Conservation (phyloP, 2,113 vertebrate genomes). For the Pampusana beccarii region DNA sequence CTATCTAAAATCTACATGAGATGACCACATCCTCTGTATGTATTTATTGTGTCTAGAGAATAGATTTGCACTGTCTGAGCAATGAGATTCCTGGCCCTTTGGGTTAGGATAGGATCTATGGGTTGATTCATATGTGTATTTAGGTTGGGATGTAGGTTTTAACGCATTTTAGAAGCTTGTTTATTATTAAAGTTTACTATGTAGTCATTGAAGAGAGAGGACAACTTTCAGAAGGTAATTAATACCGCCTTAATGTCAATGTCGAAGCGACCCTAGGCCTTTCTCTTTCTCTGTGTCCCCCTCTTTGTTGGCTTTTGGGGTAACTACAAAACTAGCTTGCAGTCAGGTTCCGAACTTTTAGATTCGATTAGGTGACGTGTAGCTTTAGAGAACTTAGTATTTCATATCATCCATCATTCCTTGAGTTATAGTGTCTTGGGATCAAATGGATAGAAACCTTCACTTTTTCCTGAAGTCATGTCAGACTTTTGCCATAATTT, state of each 20-base stretch:
- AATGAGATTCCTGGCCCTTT: not conserved
- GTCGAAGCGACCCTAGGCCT: not conserved
- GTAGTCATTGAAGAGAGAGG: not conserved
- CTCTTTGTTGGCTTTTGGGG: not conserved
- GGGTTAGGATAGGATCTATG: not conserved
- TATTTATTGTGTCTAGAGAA: not conserved
- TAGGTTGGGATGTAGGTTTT: not conserved
- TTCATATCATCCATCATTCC: not conserved
- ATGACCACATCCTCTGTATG: not conserved
- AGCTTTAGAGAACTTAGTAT: not conserved
- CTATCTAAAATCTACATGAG: not conserved
- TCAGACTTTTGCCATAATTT: not conserved
- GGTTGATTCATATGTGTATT: not conserved
- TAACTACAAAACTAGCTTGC: not conserved
- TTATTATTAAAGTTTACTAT: not conserved
- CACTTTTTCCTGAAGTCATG: not conserved
- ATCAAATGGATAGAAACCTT: not conserved
- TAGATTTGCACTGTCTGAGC: not conserved
- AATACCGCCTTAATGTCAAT: not conserved
- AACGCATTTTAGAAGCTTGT: not conserved
- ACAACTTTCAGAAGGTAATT: not conserved
- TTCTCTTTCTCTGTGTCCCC: not conserved
- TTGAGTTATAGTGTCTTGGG: not conserved
- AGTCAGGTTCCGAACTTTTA: not conserved
- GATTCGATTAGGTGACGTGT: not conserved